A percentile compares a stretch with the other conserved stretches of the same genome.
These are phyloP conservation scores for Vulpes ferrilata DNA, from an alignment of 2,113 vertebrate species.

Conservation along the genomic window DNA sequence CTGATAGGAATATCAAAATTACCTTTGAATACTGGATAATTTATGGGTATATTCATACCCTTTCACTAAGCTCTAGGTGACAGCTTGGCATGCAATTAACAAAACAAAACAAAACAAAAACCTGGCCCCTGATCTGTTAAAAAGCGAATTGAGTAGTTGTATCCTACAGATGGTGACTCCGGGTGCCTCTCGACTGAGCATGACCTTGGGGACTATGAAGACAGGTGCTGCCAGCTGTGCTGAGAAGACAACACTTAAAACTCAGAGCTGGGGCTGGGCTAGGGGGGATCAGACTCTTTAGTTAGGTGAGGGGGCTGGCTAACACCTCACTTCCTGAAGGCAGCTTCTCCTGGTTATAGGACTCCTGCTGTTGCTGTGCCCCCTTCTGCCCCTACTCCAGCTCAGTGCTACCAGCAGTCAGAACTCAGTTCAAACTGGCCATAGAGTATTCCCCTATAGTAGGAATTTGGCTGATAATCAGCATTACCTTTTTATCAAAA, in stretches of 20 bases:
- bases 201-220: background rate
- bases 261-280: background rate
- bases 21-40: constrained; percentile 28
- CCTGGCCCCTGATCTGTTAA: background rate
- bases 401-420: background rate
- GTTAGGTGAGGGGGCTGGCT: background rate
- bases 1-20: constrained; percentile 53
- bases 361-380: background rate
- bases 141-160: rapidly evolving
- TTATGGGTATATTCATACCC: constrained; percentile 62
- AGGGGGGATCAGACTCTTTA: background rate
- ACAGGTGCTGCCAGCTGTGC: constrained; percentile 51
- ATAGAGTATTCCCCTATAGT: background rate
- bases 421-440: background rate
- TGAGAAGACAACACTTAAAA: constrained; percentile 37
- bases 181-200: background rate
- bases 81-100: constrained; percentile 65
- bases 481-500: constrained; percentile 1
- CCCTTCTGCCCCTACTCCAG: background rate
- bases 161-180: background rate
- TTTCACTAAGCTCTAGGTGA: constrained; percentile 60
- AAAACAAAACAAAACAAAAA: constrained; percentile 73
- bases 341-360: background rate
- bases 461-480: background rate
- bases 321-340: background rate